Base-by-base conservation (phyloP, 2,113 vertebrate species). In the Megaceryle maxima region DNA sequence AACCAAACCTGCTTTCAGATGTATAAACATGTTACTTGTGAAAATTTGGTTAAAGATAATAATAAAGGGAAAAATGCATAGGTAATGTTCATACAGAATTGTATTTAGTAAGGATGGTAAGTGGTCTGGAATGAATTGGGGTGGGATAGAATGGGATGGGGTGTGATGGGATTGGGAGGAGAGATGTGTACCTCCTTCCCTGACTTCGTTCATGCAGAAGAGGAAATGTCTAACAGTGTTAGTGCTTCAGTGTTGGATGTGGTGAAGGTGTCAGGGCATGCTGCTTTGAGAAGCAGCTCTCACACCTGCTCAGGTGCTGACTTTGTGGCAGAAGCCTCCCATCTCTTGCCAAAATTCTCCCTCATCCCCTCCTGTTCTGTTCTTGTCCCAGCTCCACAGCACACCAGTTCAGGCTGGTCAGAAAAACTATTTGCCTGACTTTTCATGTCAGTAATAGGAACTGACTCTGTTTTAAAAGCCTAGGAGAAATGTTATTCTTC, bases 201-300 rank as follows among this genome's bases (percentile, higher is more conserved):
- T 13, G 50, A 16, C 28, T 90, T 85, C 57, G 25, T 29, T 83
- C 43, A 13, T 11, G 26, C 1, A 2, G n/a, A 37, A 77, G 6
- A 46, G 11, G 44, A 46, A 82, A 69, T 3, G n/a, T 63, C 13
- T 60, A 29, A 35, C 3, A 5, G 37, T 29, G 17, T 33, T 16
- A 46, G 41, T 41, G 16, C 81, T 67, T 55, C 48, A 35, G 69
- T 1, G 5, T 9, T 39, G 55, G 43, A 14, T 68, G 19, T 37
- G 28, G 8, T 59, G n/a, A 39, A 55, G 39, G 31, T 3, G 4
- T 48, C 4, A 2, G 28, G 44, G 51, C 0, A 0, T 43, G 22
- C 46, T 48, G 70, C 53, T 26, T 43, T 69, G 43, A 51, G 50
- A 50, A 69, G 37, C 37, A 44, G 50, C 55, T 80, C 67, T 76